phyloP scores from a whole-genome alignment of 2,888 invertebrate species.

The Euplagia quadripunctaria region DNA sequence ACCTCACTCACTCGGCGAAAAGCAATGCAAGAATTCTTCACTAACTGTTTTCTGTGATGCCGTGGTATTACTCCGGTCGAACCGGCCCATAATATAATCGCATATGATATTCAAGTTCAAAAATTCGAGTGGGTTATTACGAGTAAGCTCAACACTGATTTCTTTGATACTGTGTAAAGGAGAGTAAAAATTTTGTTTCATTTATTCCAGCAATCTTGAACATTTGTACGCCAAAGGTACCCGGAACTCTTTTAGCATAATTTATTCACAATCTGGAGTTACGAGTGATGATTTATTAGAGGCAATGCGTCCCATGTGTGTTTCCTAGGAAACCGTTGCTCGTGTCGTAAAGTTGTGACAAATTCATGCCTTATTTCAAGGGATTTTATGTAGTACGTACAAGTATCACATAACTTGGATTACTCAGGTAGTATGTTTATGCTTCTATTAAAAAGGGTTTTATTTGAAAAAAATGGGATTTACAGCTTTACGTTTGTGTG shows the following conservation, averaged over 20 bases:
- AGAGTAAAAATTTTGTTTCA: neutral
- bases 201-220: constrained; percentile 1
- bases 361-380: constrained; percentile 9
- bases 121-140: neutral
- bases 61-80: no score
- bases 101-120: neutral
- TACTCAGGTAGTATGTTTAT: constrained; percentile 2
- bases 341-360: constrained; percentile 29
- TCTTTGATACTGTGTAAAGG: constrained; percentile 1
- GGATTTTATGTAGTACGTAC: constrained; percentile 4
- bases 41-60: no score
- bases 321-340: constrained; percentile 16
- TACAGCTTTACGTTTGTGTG: neutral
- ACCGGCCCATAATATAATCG: no score
- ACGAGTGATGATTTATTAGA: constrained; percentile 42
- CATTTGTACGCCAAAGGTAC: constrained; percentile 12
- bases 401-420: neutral
- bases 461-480: constrained; percentile 1
- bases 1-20: no score
- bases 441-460: neutral
- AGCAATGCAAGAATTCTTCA: no score
- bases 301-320: constrained; percentile 22
- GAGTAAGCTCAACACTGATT: neutral
- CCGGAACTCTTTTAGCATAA: constrained; percentile 25
- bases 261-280: constrained; percentile 38